Evolutionary conservation across 2,888 invertebrate genomes (phyloP), one percentile per base, ranked within the genome.

Genomic region (Meganola albula): DNA sequence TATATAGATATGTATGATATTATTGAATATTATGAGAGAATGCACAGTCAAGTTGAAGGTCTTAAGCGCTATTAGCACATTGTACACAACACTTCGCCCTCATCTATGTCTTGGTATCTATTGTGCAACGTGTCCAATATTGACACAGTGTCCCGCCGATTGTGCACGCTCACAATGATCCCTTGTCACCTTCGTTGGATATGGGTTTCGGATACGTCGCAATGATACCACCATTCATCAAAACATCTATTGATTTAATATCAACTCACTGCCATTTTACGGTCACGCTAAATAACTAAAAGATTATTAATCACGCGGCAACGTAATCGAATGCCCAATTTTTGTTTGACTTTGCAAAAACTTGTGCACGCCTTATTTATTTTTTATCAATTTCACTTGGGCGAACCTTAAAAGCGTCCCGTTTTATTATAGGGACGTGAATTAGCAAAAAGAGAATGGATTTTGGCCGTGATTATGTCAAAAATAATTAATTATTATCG

Each of bases 401-500:
- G 53, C 70, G 71, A 53, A 66, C 69, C 59, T 70, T 76, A 80
- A 79, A 79, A 80, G 79, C 82, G 73, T 74, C 65, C 66, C 69
- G 70, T 83, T 85, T 80, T 80, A 84, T 88, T 88, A 85, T 87
- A 82, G 87, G 84, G 86, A 87, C 89, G 84, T 89, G 90, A 89
- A 89, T 89, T 89, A 88, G 88, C 88, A 88, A 88, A 85, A 89
- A 88, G 87, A 88, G 88, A 89, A 87, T 88, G 88, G 88, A 88
- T 86, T 87, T 85, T 69, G 80, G 87, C 78, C 71, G 88, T 88
- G 89, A 89, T 89, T 89, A 89, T 88, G 89, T 89, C 89, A 89
- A 90, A 90, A 89, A 89, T 90, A 89, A 90, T 90, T 90, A 90
- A 90, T 90, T 90, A 89, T 88, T 87, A 88, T 88, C 88, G 89